These are phyloP conservation scores for Mastomys natalensis DNA, from an alignment of 2,113 vertebrate species.

Conservation along the genomic window DNA sequence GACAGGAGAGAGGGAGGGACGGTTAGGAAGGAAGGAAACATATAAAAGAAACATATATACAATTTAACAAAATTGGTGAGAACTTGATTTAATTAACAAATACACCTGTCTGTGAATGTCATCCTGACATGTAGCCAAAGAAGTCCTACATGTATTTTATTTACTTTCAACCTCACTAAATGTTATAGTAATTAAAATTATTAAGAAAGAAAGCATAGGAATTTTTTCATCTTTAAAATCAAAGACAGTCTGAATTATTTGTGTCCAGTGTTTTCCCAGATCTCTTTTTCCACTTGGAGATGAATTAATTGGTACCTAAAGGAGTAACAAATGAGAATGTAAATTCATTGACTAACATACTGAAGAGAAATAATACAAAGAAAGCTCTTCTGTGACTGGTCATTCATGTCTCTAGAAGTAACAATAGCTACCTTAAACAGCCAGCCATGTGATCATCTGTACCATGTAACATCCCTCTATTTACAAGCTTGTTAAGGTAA, in stretches of 20 bases:
- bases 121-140: background rate
- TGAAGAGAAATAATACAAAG: constrained; percentile 34
- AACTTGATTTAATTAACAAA: constrained; percentile 12
- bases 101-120: background rate
- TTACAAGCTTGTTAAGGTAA: background rate
- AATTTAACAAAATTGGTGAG: background rate
- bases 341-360: background rate
- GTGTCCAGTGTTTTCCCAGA: background rate
- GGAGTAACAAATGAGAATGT: constrained; percentile 10
- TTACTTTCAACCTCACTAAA: background rate
- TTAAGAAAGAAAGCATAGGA: background rate
- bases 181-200: constrained; percentile 29
- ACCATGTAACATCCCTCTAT: background rate
- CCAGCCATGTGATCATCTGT: background rate
- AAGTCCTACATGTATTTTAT: background rate
- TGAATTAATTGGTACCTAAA: constrained; percentile 59
- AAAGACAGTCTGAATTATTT: constrained; percentile 36
- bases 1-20: background rate
- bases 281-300: background rate
- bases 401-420: background rate
- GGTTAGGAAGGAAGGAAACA: background rate
- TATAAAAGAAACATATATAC: background rate
- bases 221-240: constrained; percentile 3
- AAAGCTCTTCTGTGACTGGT: background rate
- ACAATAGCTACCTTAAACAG: constrained; percentile 4